Base-by-base conservation (phyloP, 2,888 invertebrate species). In the Tridacna gigas region DNA sequence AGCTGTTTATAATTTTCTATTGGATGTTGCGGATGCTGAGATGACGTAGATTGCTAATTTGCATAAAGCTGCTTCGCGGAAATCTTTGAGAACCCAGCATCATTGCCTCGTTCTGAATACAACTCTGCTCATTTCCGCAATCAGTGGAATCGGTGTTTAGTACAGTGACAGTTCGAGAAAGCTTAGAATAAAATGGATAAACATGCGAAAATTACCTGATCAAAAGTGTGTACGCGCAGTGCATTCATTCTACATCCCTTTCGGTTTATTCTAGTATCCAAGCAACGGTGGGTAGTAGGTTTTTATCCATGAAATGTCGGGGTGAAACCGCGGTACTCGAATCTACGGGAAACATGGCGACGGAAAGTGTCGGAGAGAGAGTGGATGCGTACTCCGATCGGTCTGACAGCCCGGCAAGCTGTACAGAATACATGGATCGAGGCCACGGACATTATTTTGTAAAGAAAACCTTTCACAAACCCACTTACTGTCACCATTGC, bases 391-490 rank as follows among this genome's bases (percentile, higher is more conserved):
- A 67, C 67, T 79, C 86, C 28, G 90, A 88, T 74, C 83, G 89
- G 47, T 86, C 89, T 56, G 90, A 90, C 79, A 90, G 90, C 79
- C 90, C 91, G 22, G 89, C 88, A 63, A 83, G 82, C 79, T 83
- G 86, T 69, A 83, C 85, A 79, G 90, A 89, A 65, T 86, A 86
- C 75, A 86, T 80, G 51, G 91, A 93, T 67, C 88, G 89, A 45
- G 94, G 94, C 37, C 94, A 94, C 96, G 98, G 98, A 95, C 99
- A 99, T 97, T 98, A 97, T 96, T 99, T 99, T 97, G 97, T 97
- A 96, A 99, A 99, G 97, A 99, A 99, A 96, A 99, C 99, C 96
- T 99, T 99, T 97, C 99, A 99, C 96, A 99, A 99, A 96, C 99
- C 99, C 95, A 98, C 99, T 95, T 99, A 99, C 96, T 99, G 99